Evolutionary conservation across 2,113 vertebrate species (phyloP).

Genomic region (Xyrauchen texanus): DNA sequence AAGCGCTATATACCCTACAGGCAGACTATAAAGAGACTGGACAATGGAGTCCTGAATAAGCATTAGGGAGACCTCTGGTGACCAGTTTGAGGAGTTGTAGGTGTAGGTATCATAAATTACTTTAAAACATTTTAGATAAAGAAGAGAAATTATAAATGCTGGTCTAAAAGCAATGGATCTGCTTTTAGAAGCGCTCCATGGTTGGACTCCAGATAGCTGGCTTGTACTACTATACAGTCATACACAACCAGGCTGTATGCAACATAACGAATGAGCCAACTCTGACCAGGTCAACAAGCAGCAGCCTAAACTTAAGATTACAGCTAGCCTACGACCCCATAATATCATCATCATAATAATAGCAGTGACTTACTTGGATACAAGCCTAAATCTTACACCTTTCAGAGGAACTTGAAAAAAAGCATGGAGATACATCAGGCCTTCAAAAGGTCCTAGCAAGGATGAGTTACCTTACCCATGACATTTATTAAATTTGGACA

Average conservation of each 20-base stretch:
- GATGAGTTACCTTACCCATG: not conserved
- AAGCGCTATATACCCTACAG: too few relatives aligned
- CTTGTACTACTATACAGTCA: too few relatives aligned
- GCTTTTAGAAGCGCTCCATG: too few relatives aligned
- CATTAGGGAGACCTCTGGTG: constrained; percentile 21
- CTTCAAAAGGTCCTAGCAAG: not conserved
- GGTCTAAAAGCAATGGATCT: too few relatives aligned
- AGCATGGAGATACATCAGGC: not conserved
- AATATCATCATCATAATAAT: not conserved
- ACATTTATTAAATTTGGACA: too few relatives aligned
- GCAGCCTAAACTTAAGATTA: not conserved
- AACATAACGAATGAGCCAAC: not conserved
- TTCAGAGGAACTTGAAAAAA: not conserved
- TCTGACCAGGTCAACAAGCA: constrained; percentile 8
- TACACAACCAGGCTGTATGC: not conserved
- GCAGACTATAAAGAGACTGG: not conserved
- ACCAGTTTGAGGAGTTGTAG: not conserved
- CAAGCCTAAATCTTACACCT: not conserved
- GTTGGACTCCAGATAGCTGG: too few relatives aligned
- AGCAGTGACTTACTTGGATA: not conserved
- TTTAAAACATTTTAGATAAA: too few relatives aligned
- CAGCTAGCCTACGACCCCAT: not conserved
- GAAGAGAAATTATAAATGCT: too few relatives aligned
- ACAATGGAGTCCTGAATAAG: not conserved
- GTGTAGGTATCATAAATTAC: not conserved